These are phyloP conservation scores for Herpetotheres cachinnans DNA, from an alignment of 2,113 vertebrate genomes.

Conservation along the genomic window DNA sequence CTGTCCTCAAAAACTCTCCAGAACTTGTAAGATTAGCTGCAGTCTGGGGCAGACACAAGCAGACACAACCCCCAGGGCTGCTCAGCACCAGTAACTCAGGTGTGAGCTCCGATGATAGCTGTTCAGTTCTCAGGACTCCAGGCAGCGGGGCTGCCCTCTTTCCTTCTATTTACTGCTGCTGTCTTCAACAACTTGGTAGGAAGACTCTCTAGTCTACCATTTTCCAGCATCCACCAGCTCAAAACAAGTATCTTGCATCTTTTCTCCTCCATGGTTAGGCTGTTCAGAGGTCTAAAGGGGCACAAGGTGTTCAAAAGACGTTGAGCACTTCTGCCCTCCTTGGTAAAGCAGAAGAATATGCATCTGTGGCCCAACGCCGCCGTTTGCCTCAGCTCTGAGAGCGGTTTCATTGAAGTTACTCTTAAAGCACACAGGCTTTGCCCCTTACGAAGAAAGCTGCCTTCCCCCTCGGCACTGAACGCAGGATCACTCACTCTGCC, in stretches of 20 bases:
- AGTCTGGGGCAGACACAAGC: neutral
- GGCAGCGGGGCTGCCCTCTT: neutral
- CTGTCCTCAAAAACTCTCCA: neutral
- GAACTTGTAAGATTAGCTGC: neutral
- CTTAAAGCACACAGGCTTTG: neutral
- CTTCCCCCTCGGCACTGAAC: conserved; percentile 15
- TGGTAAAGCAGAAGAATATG: neutral
- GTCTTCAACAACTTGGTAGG: neutral
- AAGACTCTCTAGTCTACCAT: neutral
- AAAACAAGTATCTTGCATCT: neutral
- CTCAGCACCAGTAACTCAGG: neutral
- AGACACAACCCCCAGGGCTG: neutral
- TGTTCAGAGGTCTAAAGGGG: neutral
- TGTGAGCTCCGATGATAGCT: neutral
- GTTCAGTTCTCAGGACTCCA: neutral
- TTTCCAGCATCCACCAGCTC: neutral
- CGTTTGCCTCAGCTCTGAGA: neutral
- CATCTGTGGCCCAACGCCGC: neutral
- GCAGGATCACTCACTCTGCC: neutral
- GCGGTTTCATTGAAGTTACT: neutral
- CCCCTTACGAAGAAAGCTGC: neutral
- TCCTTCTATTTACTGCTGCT: neutral
- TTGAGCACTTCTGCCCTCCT: neutral
- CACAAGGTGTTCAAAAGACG: neutral
- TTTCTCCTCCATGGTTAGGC: neutral